Base-by-base conservation (phyloP, 2,113 vertebrate genomes). In the Callocephalon fimbriatum region DNA sequence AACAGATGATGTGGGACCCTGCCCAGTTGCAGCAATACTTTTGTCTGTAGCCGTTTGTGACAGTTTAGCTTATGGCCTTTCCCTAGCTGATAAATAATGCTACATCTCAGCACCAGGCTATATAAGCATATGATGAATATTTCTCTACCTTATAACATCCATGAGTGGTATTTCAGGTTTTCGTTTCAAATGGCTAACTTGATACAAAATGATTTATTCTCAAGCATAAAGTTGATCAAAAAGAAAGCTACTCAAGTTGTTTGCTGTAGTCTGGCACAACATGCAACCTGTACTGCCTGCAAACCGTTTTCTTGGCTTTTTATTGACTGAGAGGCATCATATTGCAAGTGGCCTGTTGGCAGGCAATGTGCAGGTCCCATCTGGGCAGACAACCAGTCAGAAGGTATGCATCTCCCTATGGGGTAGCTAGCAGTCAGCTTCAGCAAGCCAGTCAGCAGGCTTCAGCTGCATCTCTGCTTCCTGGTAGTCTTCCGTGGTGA, bases 41-140 rank as follows among this genome's bases (percentile, higher is more conserved):
- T 73, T 91, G 86, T 73, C 83, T 96, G 79, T 86, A 87, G 61
- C 82, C 70, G 23, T 81, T 87, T 83, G 20, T 56, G 90, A 77
- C 63, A 74, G 50, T 94, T 96, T 94, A 92, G 63, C 76, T 54
- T 88, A 61, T 83, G 83, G 90, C 87, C 72, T 95, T 94, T 93
- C 86, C 96, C 59, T 65, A 70, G 48, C 59, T 38, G 29, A 12
- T 47, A 62, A 47, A 31, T 42, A 53, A 65, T 32, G 4, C 25
- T 3, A 3, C 27, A 78, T 66, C 58, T 85, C 54, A 22, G 37
- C 53, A n/a, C 74, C 25, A 38, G 45, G 25, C 40, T 61, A 7
- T 29, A n/a, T 73, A 40, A 59, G 25, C 21, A 11, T 38, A 27
- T 61, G 4, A 22, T 53, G 16, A 63, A 16, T 88, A 38, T 63